Base-by-base conservation (phyloP, 2,797 vertebrate species). In the Sebastes nivosus region DNA sequence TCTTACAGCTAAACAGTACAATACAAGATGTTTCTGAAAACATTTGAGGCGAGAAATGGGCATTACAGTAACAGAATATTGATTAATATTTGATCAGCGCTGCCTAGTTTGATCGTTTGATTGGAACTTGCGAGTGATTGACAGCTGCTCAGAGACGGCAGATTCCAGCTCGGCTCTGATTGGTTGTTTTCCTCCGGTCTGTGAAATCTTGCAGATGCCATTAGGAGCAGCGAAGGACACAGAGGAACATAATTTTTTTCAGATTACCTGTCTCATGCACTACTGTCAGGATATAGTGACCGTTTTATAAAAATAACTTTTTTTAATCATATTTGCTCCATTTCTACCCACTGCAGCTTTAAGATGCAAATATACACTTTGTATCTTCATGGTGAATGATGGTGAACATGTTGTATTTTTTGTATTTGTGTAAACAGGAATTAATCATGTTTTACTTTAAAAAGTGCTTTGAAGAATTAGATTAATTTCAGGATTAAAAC, bases 401-500 rank as follows among this genome's bases (percentile, higher is more conserved):
- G 16, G 22, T 34, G 29, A 32, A 20, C 5, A 74, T 25, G 46
- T 0, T 50, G 18, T 50, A 50, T 50, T 50, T 69, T 68, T 24
- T 61, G 27, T 54, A 8, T 50, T 42, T 66, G 16, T 65, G 29
- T 74, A 22, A 77, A 81, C 18, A 50, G 55, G n/a, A 61, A 67
- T 58, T 13, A 67, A 63, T 75, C 3, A 4, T 42, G 6, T 50
- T 72, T 24, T 57, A 32, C n/a, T 67, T 3, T n/a, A 34, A 80
- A 8, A 54, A 13, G n/a, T 30, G 38, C 11, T 16, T 58, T 29
- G 13, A 60, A 14, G 20, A n/a, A 16, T 61, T 55, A 1, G 22
- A 50, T 63, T 57, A 0, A 38, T 29, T 5, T 46, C 20, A 34
- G 16, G 5, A 32, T 72, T 11, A 3, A 34, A 34, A 60, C 2